Evolutionary conservation across 2,113 vertebrate genomes (phyloP).

Genomic region (Gobius niger): DNA sequence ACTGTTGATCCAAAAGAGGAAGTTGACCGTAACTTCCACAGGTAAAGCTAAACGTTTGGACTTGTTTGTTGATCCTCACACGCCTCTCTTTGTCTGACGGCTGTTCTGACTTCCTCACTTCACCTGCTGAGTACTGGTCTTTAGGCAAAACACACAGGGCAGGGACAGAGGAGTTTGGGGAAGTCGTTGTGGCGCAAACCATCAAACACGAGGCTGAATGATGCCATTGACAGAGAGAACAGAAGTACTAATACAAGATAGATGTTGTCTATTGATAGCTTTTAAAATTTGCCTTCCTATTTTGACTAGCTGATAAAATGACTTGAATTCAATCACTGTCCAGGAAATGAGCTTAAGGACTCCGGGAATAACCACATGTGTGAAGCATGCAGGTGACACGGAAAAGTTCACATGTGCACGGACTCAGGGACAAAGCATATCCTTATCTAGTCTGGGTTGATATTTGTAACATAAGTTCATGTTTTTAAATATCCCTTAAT

Average conservation of each 20-base stretch:
- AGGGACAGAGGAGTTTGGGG: constrained; percentile 47
- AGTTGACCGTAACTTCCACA: constrained; percentile 53
- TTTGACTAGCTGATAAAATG: neutral
- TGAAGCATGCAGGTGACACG: constrained; percentile 8
- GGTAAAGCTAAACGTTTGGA: constrained; percentile 47
- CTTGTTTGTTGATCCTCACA: constrained; percentile 41
- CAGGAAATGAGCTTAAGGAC: constrained; percentile 29
- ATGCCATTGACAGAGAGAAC: constrained; percentile 24
- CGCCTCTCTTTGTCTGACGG: constrained; percentile 5
- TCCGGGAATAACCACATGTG: constrained; percentile 26
- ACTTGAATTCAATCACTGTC: constrained; percentile 8
- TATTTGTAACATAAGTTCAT: no score
- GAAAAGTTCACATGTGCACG: constrained; percentile 34
- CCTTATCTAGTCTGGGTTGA: no score
- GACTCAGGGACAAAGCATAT: neutral
- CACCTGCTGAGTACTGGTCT: constrained; percentile 2
- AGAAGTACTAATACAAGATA: constrained; percentile 34
- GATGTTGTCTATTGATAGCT: neutral
- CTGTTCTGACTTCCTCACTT: constrained; percentile 23
- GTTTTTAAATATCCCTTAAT: no score
- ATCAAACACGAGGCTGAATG: constrained; percentile 52
- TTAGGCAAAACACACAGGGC: constrained; percentile 5
- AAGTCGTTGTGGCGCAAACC: constrained; percentile 51
- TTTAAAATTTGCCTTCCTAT: neutral
- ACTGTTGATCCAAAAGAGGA: constrained; percentile 72